Evolutionary conservation across 2,888 invertebrate species (phyloP), one percentile per base, ranked within the genome.

Genomic region (Steinernema hermaphroditum): DNA sequence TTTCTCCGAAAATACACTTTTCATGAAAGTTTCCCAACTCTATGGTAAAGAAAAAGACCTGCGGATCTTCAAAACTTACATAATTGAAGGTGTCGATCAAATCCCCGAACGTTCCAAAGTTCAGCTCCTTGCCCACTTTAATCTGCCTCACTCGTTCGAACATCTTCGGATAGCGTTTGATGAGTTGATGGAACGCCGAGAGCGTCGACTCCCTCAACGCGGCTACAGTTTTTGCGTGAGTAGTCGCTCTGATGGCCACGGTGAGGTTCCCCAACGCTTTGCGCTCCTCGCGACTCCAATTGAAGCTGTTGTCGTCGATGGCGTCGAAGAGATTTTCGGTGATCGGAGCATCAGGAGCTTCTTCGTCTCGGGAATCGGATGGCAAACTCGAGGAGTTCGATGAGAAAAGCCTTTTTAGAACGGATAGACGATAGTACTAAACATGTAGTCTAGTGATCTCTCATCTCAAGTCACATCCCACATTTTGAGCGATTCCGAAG

Each of bases 241-340:
- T 54, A 12, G 22, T 27, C 22, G 54, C 2, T 12, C 54, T 2
- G 4, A 54, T 54, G n/a, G 27, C 19, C 8, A 54, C 54, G 8
- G 54, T 54, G 27, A 54, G 54, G 22, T 54, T 54, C 54, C 54
- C 54, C 12, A 54, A 27, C 2, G 54, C 54, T 27, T 54, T 54
- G 24, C 54, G 19, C 27, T 54, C 54, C 2, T 54, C 54, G 22
- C 54, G 22, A 16, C 6, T 22, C 54, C 54, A 54, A 22, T 54
- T 22, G 54, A 54, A 54, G 22, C 4, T 27, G 2, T 2, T 22
- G 54, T 54, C 54, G 54, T 54, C 54, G 54, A 54, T 54, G 6
- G 54, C 54, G 27, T 54, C 54, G 27, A 54, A 54, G 54, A 54
- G 54, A 27, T 54, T 16, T 54, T 54, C 54, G 22, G 54, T 54